Base-by-base conservation (phyloP, 2,113 vertebrate genomes). In the Nyctibius bracteatus region DNA sequence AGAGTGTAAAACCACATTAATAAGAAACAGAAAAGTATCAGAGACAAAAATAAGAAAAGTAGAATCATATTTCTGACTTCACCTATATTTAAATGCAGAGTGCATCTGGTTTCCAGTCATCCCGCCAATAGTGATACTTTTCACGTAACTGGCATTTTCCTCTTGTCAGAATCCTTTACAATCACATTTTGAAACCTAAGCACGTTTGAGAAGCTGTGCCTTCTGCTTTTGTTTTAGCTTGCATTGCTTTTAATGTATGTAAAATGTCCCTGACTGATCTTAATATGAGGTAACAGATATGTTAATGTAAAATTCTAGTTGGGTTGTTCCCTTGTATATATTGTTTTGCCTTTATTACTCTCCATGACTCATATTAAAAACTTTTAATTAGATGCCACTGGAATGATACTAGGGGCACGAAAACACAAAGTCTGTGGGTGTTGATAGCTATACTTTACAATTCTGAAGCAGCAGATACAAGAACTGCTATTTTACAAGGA, bases 151-250 rank as follows among this genome's bases (percentile, higher is more conserved):
- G 63, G 39, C 39, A 31, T 16, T 88, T 90, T 74, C 52, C 41
- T 52, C 62, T 72, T 65, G 83, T 81, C 67, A 67, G 57, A 78
- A 62, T 24, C 35, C 85, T 86, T 92, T 86, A 55, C 52, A 71
- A 22, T 78, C 24, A 19, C 25, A 3, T 86, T 90, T 21, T 51
- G 68, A 96, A 95, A 81, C 52, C 35, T 47, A 63, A 83, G 63
- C 46, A 62, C 33, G 37, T 83, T 47, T 58, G 72, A 70, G 44
- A 92, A 90, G 39, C 51, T 66, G 58, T 58, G 51, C 90, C 54
- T 86, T 84, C 62, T 94, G 82, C 74, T 86, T 81, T 88, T 83
- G n/a, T 82, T 94, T 88, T 66, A 70, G 59, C 37, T 85, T 83
- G 10, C 22, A 1, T 37, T 81, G 67, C 55, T 86, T 92, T 73